Evolutionary conservation across 1,140 invertebrate genomes (phyloP), one percentile per base, ranked within the genome.

Genomic region (Drosophila mayri): DNA sequence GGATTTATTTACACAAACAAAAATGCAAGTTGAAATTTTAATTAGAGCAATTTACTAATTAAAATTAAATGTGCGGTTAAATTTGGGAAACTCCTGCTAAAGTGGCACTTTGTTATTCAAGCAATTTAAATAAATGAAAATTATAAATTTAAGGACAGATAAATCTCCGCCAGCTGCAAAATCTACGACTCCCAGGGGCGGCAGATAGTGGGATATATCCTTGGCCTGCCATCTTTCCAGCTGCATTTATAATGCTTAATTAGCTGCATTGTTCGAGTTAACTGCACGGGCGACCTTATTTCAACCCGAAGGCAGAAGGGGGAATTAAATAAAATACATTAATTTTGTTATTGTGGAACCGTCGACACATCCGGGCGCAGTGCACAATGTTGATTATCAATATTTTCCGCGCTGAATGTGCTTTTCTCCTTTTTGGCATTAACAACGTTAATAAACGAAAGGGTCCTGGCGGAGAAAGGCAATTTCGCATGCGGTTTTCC

Each of bases 241-340:
- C 61, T 80, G 76, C 71, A 81, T 87, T 76, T 76, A 87, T 79
- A 77, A 88, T 87, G 79, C 84, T 87, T 87, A 87, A 87, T 87
- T 87, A 87, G 83, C 80, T 83, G 72, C 80, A 87, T 87, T 87
- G 84, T 87, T 80, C 66, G 32, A 64, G 82, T 78, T 80, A 85
- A 84, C 76, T 65, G 68, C 80, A 79, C 59, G 46, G 60, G 74
- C 68, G 80, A 82, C 64, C 78, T 81, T 76, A 79, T 65, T 79
- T 64, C n/a, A 22, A 6, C 3, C 32, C 40, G 41, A 28, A 49
- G 25, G 25, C 25, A 18, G 9, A 32, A 32, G 47, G 40, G 44
- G 47, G 41, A 75, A 80, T 76, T 71, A 77, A 81, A 81, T 81
- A 78, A 80, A 87, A 83, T 73, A 49, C 76, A 79, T 88, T 87